Percentiles rank a stretch among this genome's conserved stretches.
Evolutionary conservation across 2,113 vertebrate genomes (phyloP).

Genomic region (Progne subis): DNA sequence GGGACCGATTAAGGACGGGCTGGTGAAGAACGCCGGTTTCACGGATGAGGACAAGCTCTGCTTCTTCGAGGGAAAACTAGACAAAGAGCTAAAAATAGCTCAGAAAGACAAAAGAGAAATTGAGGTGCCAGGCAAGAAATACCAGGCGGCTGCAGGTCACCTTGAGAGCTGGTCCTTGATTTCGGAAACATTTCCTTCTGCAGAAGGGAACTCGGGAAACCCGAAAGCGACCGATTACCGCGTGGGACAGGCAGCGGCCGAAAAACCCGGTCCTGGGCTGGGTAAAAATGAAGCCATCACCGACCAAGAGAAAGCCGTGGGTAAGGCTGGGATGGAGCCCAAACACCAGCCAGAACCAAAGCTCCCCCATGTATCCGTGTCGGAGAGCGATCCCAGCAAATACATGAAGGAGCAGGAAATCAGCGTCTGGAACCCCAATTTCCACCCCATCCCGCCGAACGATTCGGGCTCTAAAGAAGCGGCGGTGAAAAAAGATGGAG

Average conservation of each 20-base stretch:
- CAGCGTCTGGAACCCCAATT: slow-evolving; percentile 77
- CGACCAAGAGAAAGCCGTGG: slow-evolving; percentile 65
- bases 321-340: slow-evolving; percentile 47
- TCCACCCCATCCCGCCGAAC: slow-evolving; percentile 48
- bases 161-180: slow-evolving; percentile 75
- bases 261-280: not conserved
- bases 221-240: slow-evolving; percentile 50
- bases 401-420: slow-evolving; percentile 61
- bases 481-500: slow-evolving; percentile 63
- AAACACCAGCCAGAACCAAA: slow-evolving; percentile 12
- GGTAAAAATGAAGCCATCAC: slow-evolving; percentile 57
- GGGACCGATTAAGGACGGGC: slow-evolving; percentile 70
- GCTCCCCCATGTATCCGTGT: not conserved
- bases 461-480: slow-evolving; percentile 39
- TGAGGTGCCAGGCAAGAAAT: slow-evolving; percentile 63
- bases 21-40: slow-evolving; percentile 78
- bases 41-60: slow-evolving; percentile 92
- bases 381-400: not conserved
- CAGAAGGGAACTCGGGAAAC: slow-evolving; percentile 13
- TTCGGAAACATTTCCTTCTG: slow-evolving; percentile 36
- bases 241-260: slow-evolving; percentile 4
- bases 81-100: slow-evolving; percentile 80
- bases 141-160: slow-evolving; percentile 69
- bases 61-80: slow-evolving; percentile 82
- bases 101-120: slow-evolving; percentile 69